Evolutionary conservation across 2,113 vertebrate species (phyloP), one percentile per base, ranked within the genome.

Genomic region (Natator depressus): DNA sequence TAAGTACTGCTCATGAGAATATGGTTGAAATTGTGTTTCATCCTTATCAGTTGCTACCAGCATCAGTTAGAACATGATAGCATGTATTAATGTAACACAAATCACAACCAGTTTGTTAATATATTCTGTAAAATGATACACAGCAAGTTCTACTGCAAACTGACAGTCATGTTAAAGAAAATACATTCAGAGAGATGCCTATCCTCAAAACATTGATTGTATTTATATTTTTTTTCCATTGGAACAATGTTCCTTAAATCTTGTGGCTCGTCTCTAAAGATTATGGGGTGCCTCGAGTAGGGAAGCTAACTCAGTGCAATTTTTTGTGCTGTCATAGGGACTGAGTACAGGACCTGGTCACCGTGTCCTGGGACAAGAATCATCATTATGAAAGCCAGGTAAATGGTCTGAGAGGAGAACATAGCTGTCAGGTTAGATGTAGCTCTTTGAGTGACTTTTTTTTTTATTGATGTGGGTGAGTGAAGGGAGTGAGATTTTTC

Each of bases 371-470:
- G 17, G 53, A 91, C 42, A 38, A 54, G 5, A 93, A 11, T 82
- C 65, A 57, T 93, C 46, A 78, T 51, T 80, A 27, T 82, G 50
- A 85, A 93, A 94, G 50, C 12, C 90, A 96, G 87, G 82, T 82
- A 89, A 38, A 47, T 75, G 49, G 83, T 96, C 85, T 84, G 55
- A 92, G 78, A 38, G 50, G 35, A 92, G 49, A 95, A 19, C 91
- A 87, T 46, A 93, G 72, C 83, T 95, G 91, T 92, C 94, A 92
- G 0, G 0, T 91, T 92, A 57, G 10, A 22, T 94, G 50, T 47
- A 89, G 46, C 19, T 84, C 25, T 89, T 89, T 94, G 91, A 96
- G 62, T 94, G 96, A 97, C 80, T 91, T 8, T 86, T 94, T 94
- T 93, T 94, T 72, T 96, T 69, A 85, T 10, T 11, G 80, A 78